A percentile compares a stretch with the other conserved stretches of the same genome.
These are phyloP conservation scores for Podarcis lilfordi DNA, from an alignment of 2,797 vertebrate species.

Conservation along the genomic window DNA sequence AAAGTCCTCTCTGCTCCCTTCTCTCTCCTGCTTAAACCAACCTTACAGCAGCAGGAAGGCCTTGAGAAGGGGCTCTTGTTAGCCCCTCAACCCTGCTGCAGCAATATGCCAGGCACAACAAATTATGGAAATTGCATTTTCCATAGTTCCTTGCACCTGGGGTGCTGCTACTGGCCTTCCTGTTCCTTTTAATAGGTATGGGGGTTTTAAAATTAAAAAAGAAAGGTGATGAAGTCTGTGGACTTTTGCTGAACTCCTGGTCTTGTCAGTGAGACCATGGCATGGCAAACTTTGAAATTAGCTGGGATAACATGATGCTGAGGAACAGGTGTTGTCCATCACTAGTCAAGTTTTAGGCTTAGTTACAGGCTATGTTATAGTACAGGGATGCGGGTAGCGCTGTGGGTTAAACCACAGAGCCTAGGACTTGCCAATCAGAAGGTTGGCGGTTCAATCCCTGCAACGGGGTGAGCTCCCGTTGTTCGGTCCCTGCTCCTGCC, in stretches of 20 bases:
- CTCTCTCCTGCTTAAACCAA: not conserved
- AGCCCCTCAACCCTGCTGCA: not conserved
- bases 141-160: not conserved
- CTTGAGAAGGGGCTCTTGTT: not conserved
- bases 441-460: too few species aligned
- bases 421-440: too few species aligned
- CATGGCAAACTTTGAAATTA: not conserved
- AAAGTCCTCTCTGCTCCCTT: not conserved
- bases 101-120: not conserved
- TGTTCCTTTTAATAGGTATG: not conserved
- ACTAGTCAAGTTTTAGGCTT: not conserved
- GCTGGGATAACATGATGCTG: not conserved
- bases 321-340: not conserved
- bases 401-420: too few species aligned
- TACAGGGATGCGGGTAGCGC: not conserved
- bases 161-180: not conserved
- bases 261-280: not conserved
- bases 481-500: too few species aligned
- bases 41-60: not conserved
- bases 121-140: not conserved
- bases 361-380: not conserved
- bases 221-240: too few species aligned
- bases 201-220: too few species aligned
- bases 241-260: not conserved
- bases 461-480: too few species aligned